Evolutionary conservation across 2,113 vertebrate genomes (phyloP).

Genomic region (Hemiprocne comata): DNA sequence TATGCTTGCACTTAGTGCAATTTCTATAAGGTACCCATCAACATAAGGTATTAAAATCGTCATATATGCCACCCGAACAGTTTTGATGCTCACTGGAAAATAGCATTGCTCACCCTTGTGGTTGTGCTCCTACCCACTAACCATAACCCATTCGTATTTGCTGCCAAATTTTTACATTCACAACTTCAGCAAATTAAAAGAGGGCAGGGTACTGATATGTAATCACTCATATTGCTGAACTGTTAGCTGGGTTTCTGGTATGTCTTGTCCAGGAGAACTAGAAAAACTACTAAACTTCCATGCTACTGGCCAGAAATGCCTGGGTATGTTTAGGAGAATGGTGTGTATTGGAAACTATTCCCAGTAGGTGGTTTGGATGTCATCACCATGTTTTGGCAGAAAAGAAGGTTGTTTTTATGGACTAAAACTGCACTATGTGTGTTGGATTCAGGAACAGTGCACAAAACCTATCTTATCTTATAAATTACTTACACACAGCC

Average conservation of each 20-base stretch:
- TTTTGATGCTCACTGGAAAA: background rate
- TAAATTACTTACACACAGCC: background rate
- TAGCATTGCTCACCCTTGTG: background rate
- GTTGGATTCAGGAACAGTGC: background rate
- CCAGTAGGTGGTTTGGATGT: background rate
- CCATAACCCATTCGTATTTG: background rate
- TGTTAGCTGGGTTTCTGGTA: background rate
- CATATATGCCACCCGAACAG: background rate
- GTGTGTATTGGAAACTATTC: background rate
- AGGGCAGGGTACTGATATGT: fast-evolving
- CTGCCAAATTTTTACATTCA: background rate
- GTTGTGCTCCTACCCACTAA: background rate
- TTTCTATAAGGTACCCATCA: background rate
- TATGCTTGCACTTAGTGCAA: background rate
- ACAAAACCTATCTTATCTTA: background rate
- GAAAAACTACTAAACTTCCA: background rate
- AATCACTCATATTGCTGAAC: fast-evolving
- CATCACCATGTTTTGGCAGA: background rate
- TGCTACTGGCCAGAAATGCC: background rate
- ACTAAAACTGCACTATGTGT: background rate
- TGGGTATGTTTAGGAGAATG: background rate
- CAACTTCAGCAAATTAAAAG: background rate
- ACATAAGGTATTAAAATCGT: background rate
- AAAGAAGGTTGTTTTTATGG: background rate
- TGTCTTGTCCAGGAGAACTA: background rate